phyloP scores from a whole-genome alignment of 2,888 invertebrate species.

The Lepas anatifera region DNA sequence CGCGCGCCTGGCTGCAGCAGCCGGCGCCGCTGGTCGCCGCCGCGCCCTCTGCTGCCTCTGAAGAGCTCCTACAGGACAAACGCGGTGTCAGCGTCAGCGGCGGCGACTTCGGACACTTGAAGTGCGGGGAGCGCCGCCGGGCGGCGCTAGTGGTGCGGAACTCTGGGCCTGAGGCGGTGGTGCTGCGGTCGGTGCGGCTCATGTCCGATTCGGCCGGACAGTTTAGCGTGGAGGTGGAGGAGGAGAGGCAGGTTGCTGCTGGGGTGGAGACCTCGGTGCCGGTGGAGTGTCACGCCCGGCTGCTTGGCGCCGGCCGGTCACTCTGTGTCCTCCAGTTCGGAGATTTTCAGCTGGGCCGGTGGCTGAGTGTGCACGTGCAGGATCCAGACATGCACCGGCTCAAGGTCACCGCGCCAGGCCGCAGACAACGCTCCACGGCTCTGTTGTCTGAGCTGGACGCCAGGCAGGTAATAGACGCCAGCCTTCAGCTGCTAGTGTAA shows the following conservation, averaged over 20 bases:
- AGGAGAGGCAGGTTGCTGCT: not conserved
- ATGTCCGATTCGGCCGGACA: not conserved
- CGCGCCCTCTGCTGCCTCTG: not conserved
- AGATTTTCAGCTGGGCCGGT: slow-evolving; percentile 18
- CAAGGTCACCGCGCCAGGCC: not conserved
- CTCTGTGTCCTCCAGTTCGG: slow-evolving; percentile 19
- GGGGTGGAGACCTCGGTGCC: not conserved
- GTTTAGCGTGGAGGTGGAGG: not conserved
- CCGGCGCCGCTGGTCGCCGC: not conserved
- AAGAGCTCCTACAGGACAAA: not conserved
- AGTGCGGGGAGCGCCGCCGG: not conserved
- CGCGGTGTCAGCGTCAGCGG: not conserved
- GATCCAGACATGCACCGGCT: slow-evolving; percentile 12
- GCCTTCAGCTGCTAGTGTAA: too few relatives aligned
- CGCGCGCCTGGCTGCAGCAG: not conserved
- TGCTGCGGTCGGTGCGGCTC: not conserved
- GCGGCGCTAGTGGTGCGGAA: not conserved
- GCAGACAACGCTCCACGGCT: not conserved
- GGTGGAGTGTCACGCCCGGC: not conserved
- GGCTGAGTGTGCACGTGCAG: slow-evolving; percentile 15
- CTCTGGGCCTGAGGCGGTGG: not conserved
- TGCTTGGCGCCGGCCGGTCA: slow-evolving; percentile 14
- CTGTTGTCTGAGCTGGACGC: not conserved
- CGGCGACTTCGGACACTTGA: not conserved
- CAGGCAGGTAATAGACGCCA: not conserved